Evolutionary conservation across 2,888 invertebrate genomes (phyloP).

Genomic region (Hirtodrosophila alboralis): DNA sequence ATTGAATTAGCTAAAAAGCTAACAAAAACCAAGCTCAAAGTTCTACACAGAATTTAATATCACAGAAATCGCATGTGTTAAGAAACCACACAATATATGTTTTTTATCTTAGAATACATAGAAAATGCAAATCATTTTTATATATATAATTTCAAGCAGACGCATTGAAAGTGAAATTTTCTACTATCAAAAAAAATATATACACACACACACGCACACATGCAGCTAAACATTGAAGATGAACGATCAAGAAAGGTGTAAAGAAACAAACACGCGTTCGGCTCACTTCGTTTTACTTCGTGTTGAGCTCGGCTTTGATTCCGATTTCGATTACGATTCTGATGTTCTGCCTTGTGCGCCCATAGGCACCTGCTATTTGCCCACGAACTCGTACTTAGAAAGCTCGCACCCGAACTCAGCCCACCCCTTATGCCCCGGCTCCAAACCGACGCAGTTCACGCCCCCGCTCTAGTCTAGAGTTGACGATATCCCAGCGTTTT

Average conservation of each 20-base stretch:
- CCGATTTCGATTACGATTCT: background rate
- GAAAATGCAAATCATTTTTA: conserved; percentile 33
- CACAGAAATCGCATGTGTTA: too few species aligned
- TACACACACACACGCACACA: conserved; percentile 8
- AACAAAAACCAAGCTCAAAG: too few species aligned
- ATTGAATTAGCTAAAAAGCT: too few species aligned
- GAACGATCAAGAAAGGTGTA: conserved; percentile 6
- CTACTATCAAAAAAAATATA: conserved; percentile 35
- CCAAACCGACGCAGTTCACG: too few species aligned
- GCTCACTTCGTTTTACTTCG: conserved; percentile 2
- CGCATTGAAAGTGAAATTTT: conserved; percentile 50
- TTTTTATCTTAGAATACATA: too few species aligned
- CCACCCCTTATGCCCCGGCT: too few species aligned
- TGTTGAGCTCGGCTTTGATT: background rate
- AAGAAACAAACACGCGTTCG: background rate
- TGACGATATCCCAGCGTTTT: too few species aligned
- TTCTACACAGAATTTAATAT: too few species aligned
- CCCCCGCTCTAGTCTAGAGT: too few species aligned
- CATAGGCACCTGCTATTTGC: conserved; percentile 48
- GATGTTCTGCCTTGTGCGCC: conserved; percentile 7
- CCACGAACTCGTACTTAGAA: conserved; percentile 29
- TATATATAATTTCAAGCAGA: conserved; percentile 12
- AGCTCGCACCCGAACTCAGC: conserved; percentile 8
- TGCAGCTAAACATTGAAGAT: background rate
- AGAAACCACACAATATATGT: too few species aligned